These are phyloP conservation scores for Gila orcuttii DNA, from an alignment of 2,113 vertebrate species.

Conservation along the genomic window DNA sequence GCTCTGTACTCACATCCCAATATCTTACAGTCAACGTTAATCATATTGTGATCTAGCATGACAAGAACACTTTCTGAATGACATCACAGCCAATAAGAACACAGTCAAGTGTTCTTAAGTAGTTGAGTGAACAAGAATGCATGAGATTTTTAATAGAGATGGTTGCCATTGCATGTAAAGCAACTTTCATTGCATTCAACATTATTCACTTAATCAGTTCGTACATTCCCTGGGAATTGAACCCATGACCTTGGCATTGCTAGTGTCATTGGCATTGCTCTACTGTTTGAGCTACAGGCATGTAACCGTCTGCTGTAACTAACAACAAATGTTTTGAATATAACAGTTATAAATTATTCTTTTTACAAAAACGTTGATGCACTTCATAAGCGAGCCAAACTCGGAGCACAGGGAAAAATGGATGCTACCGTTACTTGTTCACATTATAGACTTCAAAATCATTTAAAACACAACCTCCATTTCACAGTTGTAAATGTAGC, in stretches of 20 bases:
- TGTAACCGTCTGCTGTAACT: no score
- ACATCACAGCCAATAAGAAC: not conserved
- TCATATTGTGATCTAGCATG: not conserved
- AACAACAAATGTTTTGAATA: no score
- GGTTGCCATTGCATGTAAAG: not conserved
- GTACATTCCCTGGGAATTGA: no score
- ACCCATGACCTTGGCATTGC: no score
- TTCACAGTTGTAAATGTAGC: no score
- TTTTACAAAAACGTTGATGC: not conserved
- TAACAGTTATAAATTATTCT: no score
- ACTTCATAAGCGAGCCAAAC: not conserved
- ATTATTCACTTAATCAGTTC: not conserved
- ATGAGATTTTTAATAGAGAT: not conserved
- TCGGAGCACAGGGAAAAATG: not conserved
- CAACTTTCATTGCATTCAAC: not conserved
- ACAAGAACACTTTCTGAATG: not conserved
- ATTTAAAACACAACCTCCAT: no score
- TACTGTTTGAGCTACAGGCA: no score
- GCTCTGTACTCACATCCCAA: not conserved
- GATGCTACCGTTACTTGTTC: no score
- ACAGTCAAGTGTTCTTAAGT: not conserved
- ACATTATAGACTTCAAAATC: no score
- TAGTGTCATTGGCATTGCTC: no score
- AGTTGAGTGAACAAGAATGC: not conserved
- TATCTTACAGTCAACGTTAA: not conserved